Base-by-base conservation (phyloP, 2,113 vertebrate species). In the Hyperopisus bebe region DNA sequence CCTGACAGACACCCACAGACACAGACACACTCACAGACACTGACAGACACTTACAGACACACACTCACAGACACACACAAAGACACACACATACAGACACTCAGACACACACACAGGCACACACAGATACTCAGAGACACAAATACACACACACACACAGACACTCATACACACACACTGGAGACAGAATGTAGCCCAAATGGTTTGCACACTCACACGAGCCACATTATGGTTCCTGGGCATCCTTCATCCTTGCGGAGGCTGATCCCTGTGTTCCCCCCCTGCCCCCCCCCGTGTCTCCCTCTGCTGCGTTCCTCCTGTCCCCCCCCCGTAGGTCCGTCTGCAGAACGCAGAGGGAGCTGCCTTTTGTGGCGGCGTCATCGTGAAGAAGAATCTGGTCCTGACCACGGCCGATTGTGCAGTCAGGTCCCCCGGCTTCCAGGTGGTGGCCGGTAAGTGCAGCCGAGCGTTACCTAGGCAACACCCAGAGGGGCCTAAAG, bases 311-410 rank as follows among this genome's bases (percentile, higher is more conserved):
- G 2, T 48, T 10, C 6, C 1, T 2, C 24, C 27, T 5, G 2
- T 8, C 83, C 50, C n/a, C 58, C 24, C 24, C 24, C 21, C 58
- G 3, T 11, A 96, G 96, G 95, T 94, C 62, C 31, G 95, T 35
- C 92, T 96, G 90, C 94, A 91, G 83, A 94, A 44, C 86, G 4
- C 91, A 6, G 91, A 89, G n/a, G 95, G 94, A 17, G 31, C 3
- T 0, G 9, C n/a, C 1, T 96, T 92, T 92, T 96, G 96, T 48
- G 95, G 95, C 21, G 96, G 95, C 8, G 95, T 96, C 89, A 95
- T 96, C 53, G 90, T 96, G 84, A 95, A 94, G 90, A 94, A 94
- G 88, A 95, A 96, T 88, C 89, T 96, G 91, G 93, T 96, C 39
- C 89, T 96, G 90, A 96, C 96, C 48, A 93, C 95, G 8, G 95